A percentile compares a stretch with the other conserved stretches of the same genome.
phyloP scores from a whole-genome alignment of 2,888 invertebrate genomes.

The Pheosia tremula region DNA sequence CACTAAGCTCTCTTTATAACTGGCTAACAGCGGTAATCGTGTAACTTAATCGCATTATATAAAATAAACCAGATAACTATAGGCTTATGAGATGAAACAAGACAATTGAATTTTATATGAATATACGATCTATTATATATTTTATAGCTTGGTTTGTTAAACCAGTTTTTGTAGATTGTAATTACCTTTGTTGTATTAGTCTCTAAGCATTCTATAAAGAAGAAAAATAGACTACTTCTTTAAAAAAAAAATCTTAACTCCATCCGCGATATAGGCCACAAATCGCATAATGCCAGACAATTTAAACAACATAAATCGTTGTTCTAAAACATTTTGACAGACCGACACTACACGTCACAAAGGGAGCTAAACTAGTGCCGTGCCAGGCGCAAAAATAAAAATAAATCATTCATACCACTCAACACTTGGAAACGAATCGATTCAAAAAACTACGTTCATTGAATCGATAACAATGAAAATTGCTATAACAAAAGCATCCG shows the following conservation, averaged over 20 bases:
- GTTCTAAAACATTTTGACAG: slow-evolving; percentile 62
- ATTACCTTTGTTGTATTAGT: too few relatives aligned
- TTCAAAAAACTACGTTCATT: slow-evolving; percentile 76
- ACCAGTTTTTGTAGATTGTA: too few relatives aligned
- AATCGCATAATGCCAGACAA: slow-evolving; percentile 10
- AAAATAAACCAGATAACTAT: neutral
- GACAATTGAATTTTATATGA: neutral
- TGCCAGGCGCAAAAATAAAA: slow-evolving; percentile 50
- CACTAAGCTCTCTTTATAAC: slow-evolving; percentile 45
- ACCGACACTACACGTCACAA: slow-evolving; percentile 35
- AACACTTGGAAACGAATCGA: slow-evolving; percentile 73
- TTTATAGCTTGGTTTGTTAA: too few relatives aligned
- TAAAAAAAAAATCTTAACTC: too few relatives aligned
- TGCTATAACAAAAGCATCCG: slow-evolving; percentile 69
- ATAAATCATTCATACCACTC: slow-evolving; percentile 78
- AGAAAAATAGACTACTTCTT: too few relatives aligned
- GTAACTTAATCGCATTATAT: slow-evolving; percentile 33
- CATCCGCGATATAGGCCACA: neutral
- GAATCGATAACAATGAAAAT: slow-evolving; percentile 80
- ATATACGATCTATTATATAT: too few relatives aligned
- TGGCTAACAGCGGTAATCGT: slow-evolving; percentile 24
- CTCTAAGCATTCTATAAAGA: too few relatives aligned
- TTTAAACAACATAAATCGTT: slow-evolving; percentile 52
- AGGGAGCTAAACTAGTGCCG: slow-evolving; percentile 42
- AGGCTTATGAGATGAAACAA: neutral